Evolutionary conservation across 2,113 vertebrate species (phyloP), one percentile per base, ranked within the genome.

Genomic region (Urocitellus parryii): DNA sequence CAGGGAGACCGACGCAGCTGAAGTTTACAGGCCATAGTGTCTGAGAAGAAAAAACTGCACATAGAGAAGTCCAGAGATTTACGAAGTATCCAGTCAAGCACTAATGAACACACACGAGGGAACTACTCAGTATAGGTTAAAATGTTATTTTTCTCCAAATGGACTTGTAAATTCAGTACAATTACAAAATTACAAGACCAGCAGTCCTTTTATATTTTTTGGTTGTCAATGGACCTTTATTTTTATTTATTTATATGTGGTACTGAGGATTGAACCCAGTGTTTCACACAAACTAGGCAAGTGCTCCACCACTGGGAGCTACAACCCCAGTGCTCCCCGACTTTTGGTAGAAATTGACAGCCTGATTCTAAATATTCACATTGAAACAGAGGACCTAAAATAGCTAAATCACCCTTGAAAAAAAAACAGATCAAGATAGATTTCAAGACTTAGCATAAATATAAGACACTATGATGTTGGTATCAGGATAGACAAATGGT

Each of bases 331-430:
- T 51, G 48, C 48, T 12, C 51, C 51, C 51, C 51, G 0, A 16
- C 51, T 22, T 22, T 74, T 61, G 4, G 8, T 74, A 79, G 81
- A 95, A 70, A 82, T 76, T 95, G 70, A 84, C 17, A 67, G 37
- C 80, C 25, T 87, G 18, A 39, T 32, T 85, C 29, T 73, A 81
- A 94, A 96, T 63, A 78, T 76, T 91, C 34, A 53, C 8, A 53
- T 13, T n/a, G 32, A 85, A 84, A 88, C 34, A 87, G 67, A 82
- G 32, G 42, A 25, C 39, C 2, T 83, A 56, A 20, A 56, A 76
- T 67, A 84, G 58, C 8, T 39, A 63, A 51, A 48, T 78, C 17
- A 63, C 48, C 39, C 92, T 87, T 94, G 83, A 37, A 22, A 92
- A 6, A 70, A 76, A 88, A 80, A 37, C 22, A 92, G 8, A 70